Base-by-base conservation (phyloP, 2,113 vertebrate genomes). In the Vulpes ferrilata region DNA sequence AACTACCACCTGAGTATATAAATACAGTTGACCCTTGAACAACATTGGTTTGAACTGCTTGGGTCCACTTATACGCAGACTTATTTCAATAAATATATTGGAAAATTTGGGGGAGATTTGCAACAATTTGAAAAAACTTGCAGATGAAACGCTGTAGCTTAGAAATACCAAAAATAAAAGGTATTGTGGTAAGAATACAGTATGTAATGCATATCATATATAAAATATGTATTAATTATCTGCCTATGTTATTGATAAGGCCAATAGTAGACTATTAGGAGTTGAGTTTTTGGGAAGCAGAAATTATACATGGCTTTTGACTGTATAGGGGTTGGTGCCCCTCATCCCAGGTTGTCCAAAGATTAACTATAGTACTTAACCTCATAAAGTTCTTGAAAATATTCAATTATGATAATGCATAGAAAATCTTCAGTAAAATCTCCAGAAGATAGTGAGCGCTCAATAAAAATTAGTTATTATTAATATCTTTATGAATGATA, bases 401-500 rank as follows among this genome's bases (percentile, higher is more conserved):
- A 88, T 78, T 69, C 86, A 92, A 53, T 79, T 73, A 73, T 43
- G 57, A 73, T 71, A 83, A 59, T 51, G 32, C 0, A 30, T 7
- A 19, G 35, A 90, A 87, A 92, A 80, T 76, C 69, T 23, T 65
- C 64, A 60, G 48, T 43, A 81, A 89, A 55, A 84, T 85, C 32
- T 85, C 30, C 53, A 95, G 67, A 88, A 91, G 48, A 64, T 65
- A 55, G 38, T 81, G 71, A 81, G 67, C 23, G 48, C 17, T 23
- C 57, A 69, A 84, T 57, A 94, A 85, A 76, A 4, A 25, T 73
- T 38, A 93, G 65, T 92, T 79, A 86, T 11, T 82, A 59, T 85
- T 94, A 73, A 67, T 65, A 55, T 53, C 80, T 96, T 91, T 84
- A 59, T 90, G 48, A 88, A 60, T 74, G 69, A 38, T 30, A 62